A percentile compares a stretch with the other conserved stretches of the same genome.
These are phyloP conservation scores for Larimichthys polyactis DNA, from an alignment of 2,113 vertebrate species.

Conservation along the genomic window DNA sequence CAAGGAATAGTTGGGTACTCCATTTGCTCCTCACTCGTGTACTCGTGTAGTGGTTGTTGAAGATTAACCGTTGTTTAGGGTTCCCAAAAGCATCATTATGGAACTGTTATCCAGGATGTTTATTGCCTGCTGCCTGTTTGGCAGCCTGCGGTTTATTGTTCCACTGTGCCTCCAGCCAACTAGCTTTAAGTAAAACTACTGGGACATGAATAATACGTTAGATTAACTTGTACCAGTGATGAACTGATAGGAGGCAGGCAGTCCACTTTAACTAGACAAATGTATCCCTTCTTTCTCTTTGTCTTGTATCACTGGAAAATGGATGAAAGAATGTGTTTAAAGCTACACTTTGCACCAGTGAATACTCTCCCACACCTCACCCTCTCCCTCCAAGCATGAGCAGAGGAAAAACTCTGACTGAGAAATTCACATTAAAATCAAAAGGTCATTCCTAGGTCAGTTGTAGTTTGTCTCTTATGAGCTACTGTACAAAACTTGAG, in stretches of 20 bases:
- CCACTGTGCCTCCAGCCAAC: slow-evolving; percentile 70
- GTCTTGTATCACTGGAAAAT: slow-evolving; percentile 21
- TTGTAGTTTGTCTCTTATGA: too few relatives aligned
- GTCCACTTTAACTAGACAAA: slow-evolving; percentile 62
- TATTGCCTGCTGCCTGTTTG: neutral
- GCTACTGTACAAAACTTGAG: too few relatives aligned
- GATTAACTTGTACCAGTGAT: slow-evolving; percentile 40
- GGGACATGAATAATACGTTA: slow-evolving; percentile 63
- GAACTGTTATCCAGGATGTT: slow-evolving; percentile 13
- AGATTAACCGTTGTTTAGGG: neutral
- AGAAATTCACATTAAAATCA: too few relatives aligned
- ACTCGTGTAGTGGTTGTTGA: neutral
- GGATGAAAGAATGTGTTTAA: too few relatives aligned
- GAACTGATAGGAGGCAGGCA: slow-evolving; percentile 33
- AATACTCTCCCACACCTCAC: too few relatives aligned
- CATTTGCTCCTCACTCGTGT: neutral
- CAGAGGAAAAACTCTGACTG: too few relatives aligned
- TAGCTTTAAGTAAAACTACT: slow-evolving; percentile 81
- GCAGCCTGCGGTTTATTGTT: slow-evolving; percentile 28
- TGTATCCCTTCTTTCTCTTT: slow-evolving; percentile 27
- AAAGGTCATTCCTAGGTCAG: too few relatives aligned
- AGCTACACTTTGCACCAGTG: too few relatives aligned
- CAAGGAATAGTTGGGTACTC: neutral
- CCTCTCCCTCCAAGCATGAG: too few relatives aligned
- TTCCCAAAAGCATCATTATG: slow-evolving; percentile 36